Base-by-base conservation (phyloP, 1,140 invertebrate species). In the Meloidogyne chitwoodi region DNA sequence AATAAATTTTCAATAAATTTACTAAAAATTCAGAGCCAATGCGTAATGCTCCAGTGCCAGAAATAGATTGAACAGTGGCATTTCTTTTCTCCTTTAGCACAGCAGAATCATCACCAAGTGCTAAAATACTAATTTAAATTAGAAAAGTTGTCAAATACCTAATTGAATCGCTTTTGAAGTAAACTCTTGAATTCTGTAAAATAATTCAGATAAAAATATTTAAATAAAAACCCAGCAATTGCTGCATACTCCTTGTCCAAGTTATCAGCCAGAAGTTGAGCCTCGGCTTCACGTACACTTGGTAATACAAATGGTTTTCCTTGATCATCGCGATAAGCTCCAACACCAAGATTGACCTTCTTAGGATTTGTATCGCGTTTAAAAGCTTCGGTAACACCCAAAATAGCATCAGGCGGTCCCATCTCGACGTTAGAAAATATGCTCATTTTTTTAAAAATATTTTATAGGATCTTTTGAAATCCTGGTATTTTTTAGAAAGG, bases 281-380 rank as follows among this genome's bases (percentile, higher is more conserved):
- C 89, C 89, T 97, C 94, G 62, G 94, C 93, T 91, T 93, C 77
- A 22, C 88, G 85, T 19, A 87, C 83, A 61, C 73, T 81, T 48
- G 82, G 82, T 5, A 83, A 83, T 75, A 86, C 83, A 27, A 78
- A 82, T 14, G 77, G 80, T 34, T 82, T 80, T 24, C 81, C 84
- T 88, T 94, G 92, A 87, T 99, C 96, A 90, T 98, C 95, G 83
- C 96, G 91, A 88, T 99, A 99, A 48, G 96, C 95, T 80, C 96
- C 97, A 61, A 93, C 97, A 80, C 96, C 96, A 34, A 99, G 90
- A 88, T 99, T 99, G 56, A 99, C 94, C 89, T 99, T 99, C 80
- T 97, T 96, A 0, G 94, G 91, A 88, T 96, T 94, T 14, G 90
- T 90, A 87, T 99, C 96, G 81, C 71, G 65, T 88, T 98, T 99